Conservation (phyloP, 2,888 invertebrate species). For the Portevinia maculata region DNA sequence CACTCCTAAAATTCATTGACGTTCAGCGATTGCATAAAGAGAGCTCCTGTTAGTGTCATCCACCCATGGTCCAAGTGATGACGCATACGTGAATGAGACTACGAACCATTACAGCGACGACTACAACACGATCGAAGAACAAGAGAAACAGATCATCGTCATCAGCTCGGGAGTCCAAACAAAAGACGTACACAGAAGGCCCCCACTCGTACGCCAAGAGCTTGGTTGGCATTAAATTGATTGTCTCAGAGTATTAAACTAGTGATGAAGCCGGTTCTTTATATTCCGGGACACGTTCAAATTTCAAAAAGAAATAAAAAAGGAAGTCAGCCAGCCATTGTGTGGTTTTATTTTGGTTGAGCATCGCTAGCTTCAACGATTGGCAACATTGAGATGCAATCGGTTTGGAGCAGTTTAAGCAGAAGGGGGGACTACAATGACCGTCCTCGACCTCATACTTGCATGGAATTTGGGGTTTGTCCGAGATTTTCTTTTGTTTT, state of each 20-base stretch:
- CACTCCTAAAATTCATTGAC: constrained; percentile 51
- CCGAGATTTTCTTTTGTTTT: constrained; percentile 25
- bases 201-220: constrained; percentile 24
- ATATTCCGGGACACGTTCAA: constrained; percentile 62
- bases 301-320: constrained; percentile 18
- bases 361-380: constrained; percentile 54
- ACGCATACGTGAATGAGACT: constrained; percentile 54
- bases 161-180: constrained; percentile 38
- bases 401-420: constrained; percentile 3
- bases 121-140: constrained; percentile 28
- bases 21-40: constrained; percentile 41
- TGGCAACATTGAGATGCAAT: constrained; percentile 56
- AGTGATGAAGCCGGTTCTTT: constrained; percentile 51
- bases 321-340: constrained; percentile 55
- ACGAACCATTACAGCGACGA: constrained; percentile 28
- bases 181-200: constrained; percentile 41
- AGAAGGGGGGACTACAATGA: constrained; percentile 45
- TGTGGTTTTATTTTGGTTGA: constrained; percentile 28
- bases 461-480: constrained; percentile 18
- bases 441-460: constrained; percentile 66
- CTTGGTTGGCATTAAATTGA: constrained; percentile 67
- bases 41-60: constrained; percentile 39
- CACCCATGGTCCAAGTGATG: constrained; percentile 40
- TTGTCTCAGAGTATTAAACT: constrained; percentile 37
- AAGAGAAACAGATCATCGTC: constrained; percentile 56